Base-by-base conservation (phyloP, 2,888 invertebrate genomes). In the Hydrotaea cyrtoneurina region DNA sequence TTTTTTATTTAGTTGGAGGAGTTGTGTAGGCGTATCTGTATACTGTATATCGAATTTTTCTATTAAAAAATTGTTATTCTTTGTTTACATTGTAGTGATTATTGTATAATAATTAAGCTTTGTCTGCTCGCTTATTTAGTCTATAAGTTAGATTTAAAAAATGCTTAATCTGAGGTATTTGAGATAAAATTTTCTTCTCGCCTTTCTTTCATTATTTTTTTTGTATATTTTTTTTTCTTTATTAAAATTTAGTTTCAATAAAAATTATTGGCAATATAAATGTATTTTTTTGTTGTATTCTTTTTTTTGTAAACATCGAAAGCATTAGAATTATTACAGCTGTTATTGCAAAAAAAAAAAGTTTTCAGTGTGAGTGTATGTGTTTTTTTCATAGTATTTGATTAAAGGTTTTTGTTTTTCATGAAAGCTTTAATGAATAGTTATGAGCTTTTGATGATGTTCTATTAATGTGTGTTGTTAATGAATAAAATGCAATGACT, bases 141-240 rank as follows among this genome's bases (percentile, higher is more conserved):
- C 77, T 76, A 43, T 81, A 31, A 31, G 31, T 31, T 31, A 59
- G 64, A 36, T 69, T 83, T 21, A 86, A 87, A 80, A 84, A 80
- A 66, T 83, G 74, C 57, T 78, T 78, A 77, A 17, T 78, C 72
- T 86, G 86, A 86, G 86, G 86, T 87, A 87, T 87, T 86, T 82
- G 75, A 78, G 86, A 79, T 78, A 75, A 64, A 72, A 83, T 86
- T 66, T 83, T 83, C 21, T 46, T 80, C 31, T 31, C 7, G 31
- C 31, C 7, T 83, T 23, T 53, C 53, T 0, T 39, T 66, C 11
- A 19, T 66, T 21, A 21, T 55, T 55, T 76, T 53, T 19, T 19
- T 64, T 76, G 17, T 55, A 55, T 57, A 59, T 62, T 86, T 77
- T 80, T 78, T 75, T 76, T 59, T 83, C 82, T 82, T 81, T 26